Base-by-base conservation (phyloP, 2,113 vertebrate species). In the Apus apus region DNA sequence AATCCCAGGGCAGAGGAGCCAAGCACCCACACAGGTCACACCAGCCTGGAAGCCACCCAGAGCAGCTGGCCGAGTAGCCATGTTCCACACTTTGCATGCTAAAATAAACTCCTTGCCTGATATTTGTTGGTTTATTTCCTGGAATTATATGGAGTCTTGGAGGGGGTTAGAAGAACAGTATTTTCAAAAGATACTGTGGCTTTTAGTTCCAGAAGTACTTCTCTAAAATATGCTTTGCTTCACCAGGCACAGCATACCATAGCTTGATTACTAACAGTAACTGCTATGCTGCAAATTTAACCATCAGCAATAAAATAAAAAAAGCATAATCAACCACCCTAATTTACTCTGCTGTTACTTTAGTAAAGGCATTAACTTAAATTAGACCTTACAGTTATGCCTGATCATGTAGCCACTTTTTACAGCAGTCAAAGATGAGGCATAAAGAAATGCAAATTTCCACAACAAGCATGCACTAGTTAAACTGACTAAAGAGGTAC, bases 401-500 rank as follows among this genome's bases (percentile, higher is more conserved):
- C 68, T 90, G 75, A 80, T 85, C 78, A 56, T 34, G 58, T 30
- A 91, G 27, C 38, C 45, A 57, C 66, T 85, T 83, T 89, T 90
- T 43, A 64, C 15, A 54, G 61, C 26, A 27, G 4, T 78, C 76
- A 89, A 93, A 84, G 67, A 77, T 57, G 30, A 87, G 57, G 51
- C 54, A 91, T 60, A 79, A 92, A 93, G 60, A 86, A 93, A 96
- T 62, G 73, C 72, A 95, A 84, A 96, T 91, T 87, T 79, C 73
- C 85, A 60, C 68, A 85, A 66, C 75, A 95, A 89, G 91, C 27
- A 61, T 1, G 9, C 10, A 66, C 85, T 91, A 76, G 82, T 82
- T 85, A 86, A 87, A 65, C 50, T 73, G 73, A 75, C 48, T 68
- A 26, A 75, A 73, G 75, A 71, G 27, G 13, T 67, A 84, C 46